Evolutionary conservation across 2,113 vertebrate species (phyloP), one percentile per base, ranked within the genome.

Genomic region (Gambusia holbrooki): DNA sequence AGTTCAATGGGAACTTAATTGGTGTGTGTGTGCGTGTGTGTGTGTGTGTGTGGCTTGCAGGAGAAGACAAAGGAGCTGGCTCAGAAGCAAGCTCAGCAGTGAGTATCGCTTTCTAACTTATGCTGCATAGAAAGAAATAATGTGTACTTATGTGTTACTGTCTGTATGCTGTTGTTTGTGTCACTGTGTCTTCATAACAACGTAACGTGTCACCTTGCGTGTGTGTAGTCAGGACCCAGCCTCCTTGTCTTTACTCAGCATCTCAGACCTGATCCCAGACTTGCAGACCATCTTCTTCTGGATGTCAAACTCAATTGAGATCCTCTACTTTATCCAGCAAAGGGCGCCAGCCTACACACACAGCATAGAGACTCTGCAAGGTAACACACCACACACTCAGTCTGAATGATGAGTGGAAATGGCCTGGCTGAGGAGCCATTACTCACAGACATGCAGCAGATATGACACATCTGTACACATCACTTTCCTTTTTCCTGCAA

Each of bases 61-160:
- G 98, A 98, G 91, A 97, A 96, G 93, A 98, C 97, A 15, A 97
- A 96, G 90, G 97, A 99, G 63, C 93, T 99, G 82, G 97, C 97
- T 0, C 96, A 97, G 93, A 99, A 99, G 92, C 98, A 99, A 93
- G 95, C 96, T 80, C 96, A 96, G 90, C 96, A 98, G 97, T 99
- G 92, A 97, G 96, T 98, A 90, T 85, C 68, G 40, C 62, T 88
- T 94, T 93, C 67, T 83, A 74, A 71, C 84, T 89, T 84, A 33
- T 81, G 61, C 72, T 54, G 30, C 54, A 80, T 65, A 60, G 62
- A 85, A 76, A 27, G 68, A 48, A 54, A n/a, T 54, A 77, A 40
- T 54, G 40, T 73, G 22, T 76, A 30, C 69, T 12, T 5, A 54
- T 75, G 65, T 15, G 42, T 51, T 62, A 30, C n/a, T 66, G 77